Evolutionary conservation across 1,140 invertebrate species (phyloP), one percentile per base, ranked within the genome.

Genomic region (Dreissena rostriformis): DNA sequence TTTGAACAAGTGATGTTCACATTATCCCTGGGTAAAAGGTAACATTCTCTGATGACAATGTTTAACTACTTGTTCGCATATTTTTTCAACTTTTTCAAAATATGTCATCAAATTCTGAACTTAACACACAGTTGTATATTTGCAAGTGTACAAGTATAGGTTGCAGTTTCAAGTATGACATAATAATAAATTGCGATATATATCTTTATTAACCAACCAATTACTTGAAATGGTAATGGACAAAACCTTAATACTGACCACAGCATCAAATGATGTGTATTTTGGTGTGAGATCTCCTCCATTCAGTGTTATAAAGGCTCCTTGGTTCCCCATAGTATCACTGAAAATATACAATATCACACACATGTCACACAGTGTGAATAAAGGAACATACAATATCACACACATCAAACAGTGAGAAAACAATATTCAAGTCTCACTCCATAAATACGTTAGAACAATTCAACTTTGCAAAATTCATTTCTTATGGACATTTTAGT

Each of bases 261-360:
- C 98, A 91, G 98, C 98, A 93, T 97, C 96, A 93, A 98, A 99
- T 19, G 97, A 96, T 68, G 96, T 97, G 94, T 96, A 99, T 86
- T 97, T 96, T 55, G 98, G 99, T 91, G 95, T 96, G 94, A 99
- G 91, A 92, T 97, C 97, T 77, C 88, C 88, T 76, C 98, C 99
- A 77, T 96, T 97, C 90, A 99, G 95, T 84, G 96, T 98, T 90
- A 99, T 99, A 94, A 98, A 99, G 89, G 99, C 98, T 92, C 98
- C 99, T 94, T 97, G 96, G 94, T 99, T 99, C 90, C 97, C 98
- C 97, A 99, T 99, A 68, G 97, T 97, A 96, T 99, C 99, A 96
- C 98, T 98, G 93, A 71, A 95, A 95, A 39, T 39, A 39, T 39
- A 39, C 39, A 39, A 39, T 2, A 8, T 5, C 39, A 39, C 39